Evolutionary conservation across 2,113 vertebrate species (phyloP), one percentile per base, ranked within the genome.

Genomic region (Acrocephalus arundinaceus): DNA sequence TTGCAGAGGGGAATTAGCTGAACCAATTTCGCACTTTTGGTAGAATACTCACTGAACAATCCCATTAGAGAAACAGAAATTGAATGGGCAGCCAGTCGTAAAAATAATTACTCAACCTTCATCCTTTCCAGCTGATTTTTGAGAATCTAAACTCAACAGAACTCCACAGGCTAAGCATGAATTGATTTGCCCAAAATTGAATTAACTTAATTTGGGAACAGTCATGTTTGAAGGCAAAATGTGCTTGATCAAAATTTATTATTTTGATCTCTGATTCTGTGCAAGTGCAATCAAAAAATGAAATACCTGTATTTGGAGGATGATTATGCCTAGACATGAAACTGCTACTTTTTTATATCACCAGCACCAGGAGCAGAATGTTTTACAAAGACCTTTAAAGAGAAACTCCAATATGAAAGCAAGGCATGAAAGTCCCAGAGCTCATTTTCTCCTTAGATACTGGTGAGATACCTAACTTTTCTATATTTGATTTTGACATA

Each of bases 31-130:
- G 1, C 0, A 1, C 63, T 91, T 91, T 93, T 87, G 62, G 72
- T 84, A 46, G 85, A 85, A 68, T 52, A 82, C 13, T 82, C 70
- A 25, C 83, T 83, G 94, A 96, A 68, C 93, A 96, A 95, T 85
- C 93, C 79, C 79, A 77, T 94, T 96, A 95, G 66, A 92, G 80
- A 85, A 85, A 88, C 6, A 93, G 93, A 97, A 96, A 96, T 94
- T 90, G 91, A 97, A 94, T 91, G 89, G 93, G 95, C 87, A 96
- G 92, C 80, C 93, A 93, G 3, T 95, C 5, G 41, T 92, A 91
- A 95, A 96, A 96, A 96, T 95, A 96, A 96, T 93, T 94, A 82
- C 68, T 86, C 89, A 87, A 68, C 80, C 68, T 95, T 95, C 92
- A 86, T 95, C 71, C 77, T 96, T 89, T 87, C 84, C 90, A 94